These are phyloP conservation scores for Neosalanx taihuensis DNA, from an alignment of 2,797 vertebrate genomes.

Conservation along the genomic window DNA sequence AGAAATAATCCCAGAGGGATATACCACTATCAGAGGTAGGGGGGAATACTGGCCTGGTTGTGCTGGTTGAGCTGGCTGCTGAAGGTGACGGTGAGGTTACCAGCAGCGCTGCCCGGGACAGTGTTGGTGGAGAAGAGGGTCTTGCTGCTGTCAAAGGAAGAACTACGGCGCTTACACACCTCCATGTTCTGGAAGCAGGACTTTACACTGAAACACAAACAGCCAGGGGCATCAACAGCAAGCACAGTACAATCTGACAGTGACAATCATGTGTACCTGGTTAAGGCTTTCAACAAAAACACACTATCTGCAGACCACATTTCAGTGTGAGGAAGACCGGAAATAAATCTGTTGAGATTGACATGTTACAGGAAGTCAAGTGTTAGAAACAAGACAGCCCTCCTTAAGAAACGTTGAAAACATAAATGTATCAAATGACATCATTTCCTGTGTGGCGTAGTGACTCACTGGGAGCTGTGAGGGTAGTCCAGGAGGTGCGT, in stretches of 20 bases:
- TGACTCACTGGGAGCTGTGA: slow-evolving; percentile 91
- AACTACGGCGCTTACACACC: slow-evolving; percentile 92
- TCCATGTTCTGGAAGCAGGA: slow-evolving; percentile 99
- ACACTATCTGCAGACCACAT: too few species aligned
- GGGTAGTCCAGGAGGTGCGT: slow-evolving; percentile 95
- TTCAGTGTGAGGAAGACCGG: too few species aligned
- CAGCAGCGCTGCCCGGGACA: slow-evolving; percentile 91
- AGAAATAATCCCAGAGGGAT: slow-evolving; percentile 59
- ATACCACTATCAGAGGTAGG: slow-evolving; percentile 39
- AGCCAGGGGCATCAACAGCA: too few species aligned
- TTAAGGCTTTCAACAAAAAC: too few species aligned
- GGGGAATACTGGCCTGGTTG: slow-evolving; percentile 82
- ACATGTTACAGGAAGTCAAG: too few species aligned
- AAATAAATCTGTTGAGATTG: too few species aligned
- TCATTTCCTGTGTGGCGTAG: too few species aligned
- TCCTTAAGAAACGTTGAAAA: too few species aligned
- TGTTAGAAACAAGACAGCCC: too few species aligned
- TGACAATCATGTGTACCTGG: too few species aligned
- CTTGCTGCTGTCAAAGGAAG: slow-evolving; percentile 90
- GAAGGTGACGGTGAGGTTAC: slow-evolving; percentile 98
- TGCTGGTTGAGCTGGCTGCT: slow-evolving; percentile 97
- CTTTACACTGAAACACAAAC: slow-evolving; percentile 81
- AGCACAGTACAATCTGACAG: too few species aligned
- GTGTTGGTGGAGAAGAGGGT: slow-evolving; percentile 91
- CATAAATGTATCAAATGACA: too few species aligned